These are phyloP conservation scores for Oxycera nigricornis DNA, from an alignment of 2,888 invertebrate species.

Conservation along the genomic window DNA sequence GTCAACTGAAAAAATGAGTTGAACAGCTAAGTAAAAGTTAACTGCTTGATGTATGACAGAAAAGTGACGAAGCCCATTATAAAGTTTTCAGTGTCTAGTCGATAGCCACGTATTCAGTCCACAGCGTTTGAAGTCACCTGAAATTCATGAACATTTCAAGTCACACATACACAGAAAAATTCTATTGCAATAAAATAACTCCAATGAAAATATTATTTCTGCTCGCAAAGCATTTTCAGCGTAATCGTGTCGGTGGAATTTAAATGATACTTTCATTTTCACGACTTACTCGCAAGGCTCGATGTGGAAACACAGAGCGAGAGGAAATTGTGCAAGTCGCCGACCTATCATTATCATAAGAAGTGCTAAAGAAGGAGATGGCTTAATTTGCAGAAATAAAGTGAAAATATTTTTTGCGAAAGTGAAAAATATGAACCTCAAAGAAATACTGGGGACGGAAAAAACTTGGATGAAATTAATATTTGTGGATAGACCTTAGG, in stretches of 20 bases:
- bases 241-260: constrained; percentile 33
- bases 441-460: constrained; percentile 25
- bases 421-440: background rate
- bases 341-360: constrained; percentile 38
- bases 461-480: constrained; percentile 29
- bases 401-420: constrained; percentile 32
- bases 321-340: constrained; percentile 30
- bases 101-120: no score
- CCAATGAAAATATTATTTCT: constrained; percentile 35
- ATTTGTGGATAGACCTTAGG: background rate
- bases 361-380: constrained; percentile 13
- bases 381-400: constrained; percentile 41
- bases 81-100: no score
- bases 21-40: no score
- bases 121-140: no score
- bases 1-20: no score
- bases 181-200: constrained; percentile 26
- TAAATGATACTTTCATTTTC: constrained; percentile 37
- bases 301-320: background rate
- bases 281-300: constrained; percentile 2
- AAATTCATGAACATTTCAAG: constrained; percentile 5
- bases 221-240: constrained; percentile 32
- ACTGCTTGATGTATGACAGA: no score
- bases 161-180: constrained; percentile 10
- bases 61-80: no score